A percentile compares a stretch with the other conserved stretches of the same genome.
Evolutionary conservation across 2,113 vertebrate genomes (phyloP).

Genomic region (Bujurquina vittata): DNA sequence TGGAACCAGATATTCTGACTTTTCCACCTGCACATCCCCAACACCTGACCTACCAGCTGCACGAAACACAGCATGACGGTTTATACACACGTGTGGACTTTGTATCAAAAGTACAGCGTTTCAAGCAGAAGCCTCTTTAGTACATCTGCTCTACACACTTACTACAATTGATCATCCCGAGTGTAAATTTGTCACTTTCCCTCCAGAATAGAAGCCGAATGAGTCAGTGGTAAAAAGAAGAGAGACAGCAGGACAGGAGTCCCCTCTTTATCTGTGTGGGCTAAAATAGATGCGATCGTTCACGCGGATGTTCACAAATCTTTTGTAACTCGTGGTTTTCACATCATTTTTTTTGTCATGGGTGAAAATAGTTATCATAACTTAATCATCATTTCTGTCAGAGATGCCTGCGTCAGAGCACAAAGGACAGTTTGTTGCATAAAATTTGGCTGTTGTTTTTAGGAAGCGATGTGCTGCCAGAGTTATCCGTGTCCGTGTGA

Average conservation of each 20-base stretch:
- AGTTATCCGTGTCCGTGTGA: background rate
- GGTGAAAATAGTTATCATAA: background rate
- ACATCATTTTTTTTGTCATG: background rate
- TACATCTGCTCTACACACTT: background rate
- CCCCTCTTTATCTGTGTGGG: conserved; percentile 24
- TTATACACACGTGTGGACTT: background rate
- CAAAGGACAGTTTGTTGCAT: background rate
- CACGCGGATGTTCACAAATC: conserved; percentile 10
- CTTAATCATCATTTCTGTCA: conserved; percentile 34
- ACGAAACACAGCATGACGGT: background rate
- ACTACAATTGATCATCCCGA: conserved; percentile 6
- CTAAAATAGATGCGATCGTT: conserved; percentile 37
- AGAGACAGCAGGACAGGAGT: conserved; percentile 30
- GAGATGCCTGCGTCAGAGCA: conserved; percentile 30
- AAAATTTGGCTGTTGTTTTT: background rate
- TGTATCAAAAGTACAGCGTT: background rate
- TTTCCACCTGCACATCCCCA: background rate
- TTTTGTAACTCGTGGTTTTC: conserved; percentile 24
- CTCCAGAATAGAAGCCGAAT: conserved; percentile 23
- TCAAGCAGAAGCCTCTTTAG: background rate
- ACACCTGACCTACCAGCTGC: background rate
- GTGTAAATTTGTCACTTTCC: conserved; percentile 22
- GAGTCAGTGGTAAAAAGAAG: conserved; percentile 22
- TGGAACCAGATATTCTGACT: background rate
- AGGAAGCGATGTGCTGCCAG: background rate